Conservation (phyloP, 2,113 vertebrate genomes). For the Pantherophis guttatus region DNA sequence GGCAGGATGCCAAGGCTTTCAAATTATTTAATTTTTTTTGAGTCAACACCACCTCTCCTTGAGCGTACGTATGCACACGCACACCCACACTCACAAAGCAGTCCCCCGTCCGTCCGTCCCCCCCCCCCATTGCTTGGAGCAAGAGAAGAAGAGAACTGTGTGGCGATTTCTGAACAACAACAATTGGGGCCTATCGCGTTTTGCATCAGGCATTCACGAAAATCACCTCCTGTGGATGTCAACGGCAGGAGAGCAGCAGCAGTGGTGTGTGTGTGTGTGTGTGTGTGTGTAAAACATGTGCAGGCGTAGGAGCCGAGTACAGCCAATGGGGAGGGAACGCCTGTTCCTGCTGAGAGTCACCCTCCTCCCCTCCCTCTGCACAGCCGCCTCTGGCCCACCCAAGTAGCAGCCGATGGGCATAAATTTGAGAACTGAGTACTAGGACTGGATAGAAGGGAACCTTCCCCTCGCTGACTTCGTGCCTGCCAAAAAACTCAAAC, state of each 20-base stretch:
- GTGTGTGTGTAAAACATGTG: fast-evolving
- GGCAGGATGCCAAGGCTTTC: background rate
- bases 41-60: background rate
- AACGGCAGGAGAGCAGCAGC: background rate
- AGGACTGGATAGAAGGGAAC: conserved; percentile 59
- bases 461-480: conserved; percentile 46
- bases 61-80: no score
- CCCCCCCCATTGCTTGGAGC: background rate
- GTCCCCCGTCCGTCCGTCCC: fast-evolving
- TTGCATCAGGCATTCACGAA: background rate
- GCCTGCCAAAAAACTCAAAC: conserved; percentile 70
- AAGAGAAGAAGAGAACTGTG: background rate
- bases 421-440: conserved; percentile 62
- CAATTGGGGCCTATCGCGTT: background rate
- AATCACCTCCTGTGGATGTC: background rate
- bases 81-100: background rate
- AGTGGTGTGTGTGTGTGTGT: background rate
- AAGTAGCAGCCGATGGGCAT: conserved; percentile 69
- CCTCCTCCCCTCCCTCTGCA: conserved; percentile 54
- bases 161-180: background rate
- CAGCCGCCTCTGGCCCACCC: conserved; percentile 62
- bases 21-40: background rate
- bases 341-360: conserved; percentile 41
- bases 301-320: background rate
- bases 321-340: conserved; percentile 42